Conservation (phyloP, 1,140 invertebrate genomes). For the Nasonia longicornis region DNA sequence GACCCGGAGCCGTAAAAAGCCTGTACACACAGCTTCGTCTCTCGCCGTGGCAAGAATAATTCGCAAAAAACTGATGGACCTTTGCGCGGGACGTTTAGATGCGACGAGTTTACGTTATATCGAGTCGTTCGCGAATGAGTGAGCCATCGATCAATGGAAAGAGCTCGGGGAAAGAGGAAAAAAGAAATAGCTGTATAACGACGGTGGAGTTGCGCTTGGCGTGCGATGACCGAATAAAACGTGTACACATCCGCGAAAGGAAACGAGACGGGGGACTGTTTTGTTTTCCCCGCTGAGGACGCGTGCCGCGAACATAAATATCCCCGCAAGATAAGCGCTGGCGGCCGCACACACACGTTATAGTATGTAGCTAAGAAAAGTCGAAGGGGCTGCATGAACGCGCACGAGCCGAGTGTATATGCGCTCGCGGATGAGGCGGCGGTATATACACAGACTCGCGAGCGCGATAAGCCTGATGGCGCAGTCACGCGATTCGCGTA, state of each 20-base stretch:
- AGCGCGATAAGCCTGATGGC: not conserved
- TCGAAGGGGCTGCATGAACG: not conserved
- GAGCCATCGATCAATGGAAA: not conserved
- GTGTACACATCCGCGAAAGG: not conserved
- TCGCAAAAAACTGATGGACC: not conserved
- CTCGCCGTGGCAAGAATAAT: not conserved
- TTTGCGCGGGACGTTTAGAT: not conserved
- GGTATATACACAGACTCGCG: not conserved
- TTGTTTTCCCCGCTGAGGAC: not conserved
- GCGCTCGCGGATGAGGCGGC: not conserved
- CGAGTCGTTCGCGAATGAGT: not conserved
- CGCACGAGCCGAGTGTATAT: not conserved
- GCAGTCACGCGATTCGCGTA: constrained; percentile 62
- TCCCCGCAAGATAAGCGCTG: constrained; percentile 51
- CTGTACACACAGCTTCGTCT: not conserved
- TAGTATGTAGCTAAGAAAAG: not conserved
- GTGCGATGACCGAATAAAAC: constrained; percentile 33
- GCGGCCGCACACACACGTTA: not conserved
- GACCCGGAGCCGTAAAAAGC: not conserved
- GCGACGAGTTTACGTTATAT: constrained; percentile 1
- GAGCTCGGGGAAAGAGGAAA: not conserved
- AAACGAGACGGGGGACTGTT: not conserved
- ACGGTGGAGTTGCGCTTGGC: not conserved
- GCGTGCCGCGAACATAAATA: constrained; percentile 56
- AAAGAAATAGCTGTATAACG: not conserved